Conservation (phyloP, 2,797 vertebrate species). For the Lagodon rhomboides region DNA sequence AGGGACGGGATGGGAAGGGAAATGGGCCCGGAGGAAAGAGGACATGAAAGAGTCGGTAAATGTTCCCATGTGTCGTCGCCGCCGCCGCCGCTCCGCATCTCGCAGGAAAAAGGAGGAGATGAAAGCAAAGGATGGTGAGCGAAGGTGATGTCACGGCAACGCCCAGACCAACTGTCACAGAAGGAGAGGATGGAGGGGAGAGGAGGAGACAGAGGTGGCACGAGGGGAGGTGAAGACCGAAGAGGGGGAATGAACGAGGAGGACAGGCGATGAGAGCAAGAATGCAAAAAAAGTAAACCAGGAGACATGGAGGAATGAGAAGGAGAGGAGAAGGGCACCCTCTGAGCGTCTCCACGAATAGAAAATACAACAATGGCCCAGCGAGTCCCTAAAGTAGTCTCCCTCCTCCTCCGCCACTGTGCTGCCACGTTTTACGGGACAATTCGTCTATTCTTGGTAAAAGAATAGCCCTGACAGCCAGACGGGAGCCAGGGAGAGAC, state of each 20-base stretch:
- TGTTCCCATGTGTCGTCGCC: constrained; percentile 49
- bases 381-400: constrained; percentile 33
- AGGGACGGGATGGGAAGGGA: neutral
- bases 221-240: neutral
- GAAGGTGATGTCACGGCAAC: constrained; percentile 6
- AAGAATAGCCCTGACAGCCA: constrained; percentile 57
- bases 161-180: neutral
- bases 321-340: neutral
- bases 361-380: constrained; percentile 54
- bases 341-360: constrained; percentile 46
- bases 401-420: constrained; percentile 48
- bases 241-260: neutral
- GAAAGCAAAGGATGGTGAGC: constrained; percentile 32
- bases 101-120: constrained; percentile 32
- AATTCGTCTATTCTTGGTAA: constrained; percentile 63
- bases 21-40: constrained; percentile 4
- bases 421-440: constrained; percentile 67
- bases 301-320: neutral
- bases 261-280: neutral
- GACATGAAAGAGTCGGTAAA: constrained; percentile 40
- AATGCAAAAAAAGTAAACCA: neutral
- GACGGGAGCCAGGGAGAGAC: constrained; percentile 61
- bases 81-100: constrained; percentile 12
- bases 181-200: constrained; percentile 15
- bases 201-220: neutral